Base-by-base conservation (phyloP, 2,113 vertebrate genomes). In the Deroptyus accipitrinus region DNA sequence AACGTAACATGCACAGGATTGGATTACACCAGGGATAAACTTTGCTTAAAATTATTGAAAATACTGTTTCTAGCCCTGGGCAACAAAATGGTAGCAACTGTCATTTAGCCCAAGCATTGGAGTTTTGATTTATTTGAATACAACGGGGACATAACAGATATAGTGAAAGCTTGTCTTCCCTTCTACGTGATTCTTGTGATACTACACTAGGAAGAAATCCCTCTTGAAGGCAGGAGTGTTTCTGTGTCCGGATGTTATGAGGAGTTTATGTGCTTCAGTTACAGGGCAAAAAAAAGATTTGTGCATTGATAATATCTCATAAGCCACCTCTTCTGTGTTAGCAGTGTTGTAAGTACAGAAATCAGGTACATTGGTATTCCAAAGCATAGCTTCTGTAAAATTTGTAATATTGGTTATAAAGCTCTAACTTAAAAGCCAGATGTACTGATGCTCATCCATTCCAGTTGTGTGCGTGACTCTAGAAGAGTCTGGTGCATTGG, bases 1-100 rank as follows among this genome's bases (percentile, higher is more conserved):
- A 61, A 7, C 7, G 16, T 46, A 3, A 39, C 4, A 4, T 24
- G 20, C 8, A n/a, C 5, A 0, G 6, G 30, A 0, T 2, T 59
- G n/a, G 10, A 17, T 81, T 25, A n/a, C 18, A 49, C 8, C 18
- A 59, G 41, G 14, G 46, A 27, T 8, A 84, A 78, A 46, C 5
- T 33, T 83, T 12, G 2, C 27, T 79, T 61, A 35, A 27, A 5
- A 6, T 17, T 59, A 2, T 31, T 51, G n/a, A 44, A 91, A 69
- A 85, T 23, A 10, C 6, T 48, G 2, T 9, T 59, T 68, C 18
- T 78, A 70, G 33, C 25, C 13, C 31, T 66, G 44, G 16, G 13
- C 9, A n/a, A 8, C 9, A 25, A 10, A 87, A 59, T 30, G 7
- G 22, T 18, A 83, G 42, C 37, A 63, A 13, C 39, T 31, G 1